A percentile compares a stretch with the other conserved stretches of the same genome.
Evolutionary conservation across 2,888 invertebrate species (phyloP).

Genomic region (Geotrupes spiniger): DNA sequence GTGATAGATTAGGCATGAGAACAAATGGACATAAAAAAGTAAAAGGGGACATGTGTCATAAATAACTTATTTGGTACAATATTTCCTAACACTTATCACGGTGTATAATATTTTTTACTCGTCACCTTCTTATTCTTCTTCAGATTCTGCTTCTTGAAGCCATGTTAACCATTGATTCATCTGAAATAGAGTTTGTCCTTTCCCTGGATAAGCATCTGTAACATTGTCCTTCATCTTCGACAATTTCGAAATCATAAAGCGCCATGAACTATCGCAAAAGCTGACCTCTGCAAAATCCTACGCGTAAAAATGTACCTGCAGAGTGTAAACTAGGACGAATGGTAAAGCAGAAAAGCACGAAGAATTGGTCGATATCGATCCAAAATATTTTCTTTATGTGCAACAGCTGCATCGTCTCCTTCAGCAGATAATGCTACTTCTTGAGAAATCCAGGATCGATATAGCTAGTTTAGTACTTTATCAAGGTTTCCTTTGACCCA

Average conservation of each 20-base stretch:
- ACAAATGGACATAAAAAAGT: too few relatives aligned
- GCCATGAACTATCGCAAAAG: slow-evolving; percentile 93
- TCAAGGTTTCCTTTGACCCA: slow-evolving; percentile 93
- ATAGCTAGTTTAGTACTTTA: slow-evolving; percentile 73
- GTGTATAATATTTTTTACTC: slow-evolving; percentile 32
- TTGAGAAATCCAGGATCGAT: slow-evolving; percentile 84
- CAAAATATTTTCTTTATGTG: slow-evolving; percentile 78
- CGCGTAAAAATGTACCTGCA: slow-evolving; percentile 88
- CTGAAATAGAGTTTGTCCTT: slow-evolving; percentile 95
- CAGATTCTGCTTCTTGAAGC: slow-evolving; percentile 91
- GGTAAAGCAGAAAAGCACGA: slow-evolving; percentile 87
- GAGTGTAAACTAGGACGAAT: slow-evolving; percentile 88
- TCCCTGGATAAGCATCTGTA: slow-evolving; percentile 93
- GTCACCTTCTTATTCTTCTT: slow-evolving; percentile 89
- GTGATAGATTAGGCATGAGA: too few relatives aligned
- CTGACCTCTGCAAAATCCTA: slow-evolving; percentile 90
- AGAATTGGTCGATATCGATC: slow-evolving; percentile 84
- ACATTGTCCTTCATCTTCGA: slow-evolving; percentile 98
- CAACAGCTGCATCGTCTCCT: slow-evolving; percentile 63
- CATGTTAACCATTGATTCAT: slow-evolving; percentile 95
- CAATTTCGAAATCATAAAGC: slow-evolving; percentile 91
- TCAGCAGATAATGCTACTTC: slow-evolving; percentile 57
- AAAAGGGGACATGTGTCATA: slow-evolving; percentile 23
- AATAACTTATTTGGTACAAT: slow-evolving; percentile 23
- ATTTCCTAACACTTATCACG: slow-evolving; percentile 34